Evolutionary conservation across 2,797 vertebrate genomes (phyloP), one percentile per base, ranked within the genome.

Genomic region (Periparus ater): DNA sequence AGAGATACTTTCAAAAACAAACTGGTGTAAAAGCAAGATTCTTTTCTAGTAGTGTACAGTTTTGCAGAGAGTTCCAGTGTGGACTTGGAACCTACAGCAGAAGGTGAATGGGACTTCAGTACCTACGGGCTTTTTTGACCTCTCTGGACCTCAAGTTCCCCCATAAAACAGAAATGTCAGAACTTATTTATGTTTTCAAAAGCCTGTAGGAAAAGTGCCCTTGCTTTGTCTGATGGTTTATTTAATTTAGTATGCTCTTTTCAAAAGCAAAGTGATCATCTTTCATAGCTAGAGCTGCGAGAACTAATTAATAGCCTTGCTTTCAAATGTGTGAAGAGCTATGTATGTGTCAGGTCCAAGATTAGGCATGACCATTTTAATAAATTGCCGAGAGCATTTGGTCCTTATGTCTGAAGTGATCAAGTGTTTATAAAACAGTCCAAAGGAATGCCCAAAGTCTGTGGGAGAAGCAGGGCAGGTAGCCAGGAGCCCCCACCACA

Each of bases 81-180:
- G 1, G 22, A 51, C 25, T 61, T 77, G 30, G 27, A 13, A 89
- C 32, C 67, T 94, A 30, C 40, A 55, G n/a, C 3, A 62, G 67
- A 70, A 96, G 57, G 55, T 63, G 53, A 89, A 70, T 17, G 34
- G 11, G 23, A 76, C 40, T 70, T 87, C 36, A 53, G 16, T 29
- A 71, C 51, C 81, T 83, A 45, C 0, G 0, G 67, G 63, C 42
- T 91, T 79, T 91, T 87, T 73, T 47, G 68, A 65, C 48, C 74
- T 85, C 70, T 84, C 62, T 29, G 38, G 73, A 67, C 42, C 30
- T 82, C 63, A 82, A 47, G 12, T 26, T 79, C 34, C 34, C n/a
- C 45, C 32, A 50, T 32, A 74, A 87, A 91, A 89, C 26, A 86
- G 57, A 91, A 92, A 91, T 22, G 42, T 88, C 84, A 94, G 48